These are phyloP conservation scores for Leptosomus discolor DNA, from an alignment of 2,113 vertebrate species.

Conservation along the genomic window DNA sequence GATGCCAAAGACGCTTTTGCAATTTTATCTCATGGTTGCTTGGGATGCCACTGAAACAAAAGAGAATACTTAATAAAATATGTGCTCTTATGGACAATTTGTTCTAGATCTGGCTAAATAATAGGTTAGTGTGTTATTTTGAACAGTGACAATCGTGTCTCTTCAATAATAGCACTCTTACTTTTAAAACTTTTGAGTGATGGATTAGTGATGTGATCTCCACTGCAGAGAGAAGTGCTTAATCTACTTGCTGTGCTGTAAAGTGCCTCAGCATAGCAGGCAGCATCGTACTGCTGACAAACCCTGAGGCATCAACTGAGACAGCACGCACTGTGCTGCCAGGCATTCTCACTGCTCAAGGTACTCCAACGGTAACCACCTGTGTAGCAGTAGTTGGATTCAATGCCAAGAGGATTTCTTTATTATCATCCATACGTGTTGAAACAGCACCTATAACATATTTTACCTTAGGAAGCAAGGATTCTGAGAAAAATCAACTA, in stretches of 20 bases:
- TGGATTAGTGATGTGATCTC: neutral
- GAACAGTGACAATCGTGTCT: neutral
- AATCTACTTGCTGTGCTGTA: neutral
- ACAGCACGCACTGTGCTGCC: neutral
- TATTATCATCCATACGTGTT: neutral
- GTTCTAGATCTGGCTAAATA: neutral
- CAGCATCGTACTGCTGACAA: neutral
- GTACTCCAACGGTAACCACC: fast-evolving
- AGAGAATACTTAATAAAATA: neutral
- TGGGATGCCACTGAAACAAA: neutral
- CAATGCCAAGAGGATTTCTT: neutral
- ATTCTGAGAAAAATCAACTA: neutral
- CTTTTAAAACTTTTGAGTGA: neutral
- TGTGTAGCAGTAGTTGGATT: neutral
- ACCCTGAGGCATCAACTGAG: neutral
- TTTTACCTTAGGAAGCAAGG: neutral
- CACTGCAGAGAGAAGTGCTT: neutral
- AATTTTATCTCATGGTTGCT: neutral
- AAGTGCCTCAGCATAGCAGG: neutral
- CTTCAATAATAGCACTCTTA: neutral
- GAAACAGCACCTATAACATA: neutral
- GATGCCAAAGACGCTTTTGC: neutral
- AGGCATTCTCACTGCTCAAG: neutral
- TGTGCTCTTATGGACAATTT: neutral
- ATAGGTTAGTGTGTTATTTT: neutral